Base-by-base conservation (phyloP, 2,888 invertebrate genomes). In the Cheilosia variabilis region DNA sequence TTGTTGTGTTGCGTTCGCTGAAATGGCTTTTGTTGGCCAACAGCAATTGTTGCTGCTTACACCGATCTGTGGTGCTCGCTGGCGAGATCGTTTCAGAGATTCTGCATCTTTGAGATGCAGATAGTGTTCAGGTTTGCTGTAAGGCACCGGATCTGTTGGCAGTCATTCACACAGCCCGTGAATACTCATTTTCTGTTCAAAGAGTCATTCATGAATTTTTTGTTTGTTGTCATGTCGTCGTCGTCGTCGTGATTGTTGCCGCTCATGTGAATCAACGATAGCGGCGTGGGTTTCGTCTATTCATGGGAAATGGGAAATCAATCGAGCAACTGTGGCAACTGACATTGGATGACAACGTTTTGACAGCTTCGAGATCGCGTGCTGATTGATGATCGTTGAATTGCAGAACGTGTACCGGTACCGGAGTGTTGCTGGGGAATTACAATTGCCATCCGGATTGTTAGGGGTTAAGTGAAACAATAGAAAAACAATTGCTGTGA, bases 351-450 rank as follows among this genome's bases (percentile, higher is more conserved):
- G 83, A 83, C 78, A 83, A 73, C 43, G 57, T 57, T 83, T 72
- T 83, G 83, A 73, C 78, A 83, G 68, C 22, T 68, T 63, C 22
- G 63, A 62, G 68, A 83, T 83, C 78, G 83, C 73, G 63, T 78
- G 78, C 68, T 73, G 83, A 83, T 78, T 83, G 78, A 83, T 78
- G 73, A 57, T 66, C 65, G 71, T 71, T 72, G 63, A 73, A 73
- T 75, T 80, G 68, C 73, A 57, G 53, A 79, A 37, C 58, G 63
- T 57, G 57, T 63, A 50, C n/a, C 9, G 2, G 57, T 63, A 50
- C n/a, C 9, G 2, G 45, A 34, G 22, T 55, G 47, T 9, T 62
- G 60, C 17, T 17, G 31, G 55, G 55, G 41, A 62, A 63, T 62
- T 15, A 37, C 31, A 45, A 73, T 43, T 52, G 5, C 22, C n/a